Evolutionary conservation across 2,113 vertebrate genomes (phyloP), one percentile per base, ranked within the genome.

Genomic region (Lanius ludovicianus): DNA sequence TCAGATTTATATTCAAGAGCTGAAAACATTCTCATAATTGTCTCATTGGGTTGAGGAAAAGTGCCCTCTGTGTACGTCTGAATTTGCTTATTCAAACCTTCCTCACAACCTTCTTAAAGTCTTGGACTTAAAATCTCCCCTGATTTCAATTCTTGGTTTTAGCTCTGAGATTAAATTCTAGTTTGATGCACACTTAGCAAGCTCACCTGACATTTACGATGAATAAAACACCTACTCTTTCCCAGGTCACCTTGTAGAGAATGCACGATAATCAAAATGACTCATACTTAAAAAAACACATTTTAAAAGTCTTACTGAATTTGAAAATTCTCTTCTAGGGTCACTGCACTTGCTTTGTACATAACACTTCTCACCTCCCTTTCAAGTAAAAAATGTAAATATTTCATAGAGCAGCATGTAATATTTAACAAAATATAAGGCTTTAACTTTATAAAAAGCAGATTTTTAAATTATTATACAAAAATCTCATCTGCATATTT

Each of bases 41-140:
- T 42, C 81, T 91, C 75, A 57, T 80, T 86, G 57, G 71, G 60
- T 56, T 96, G 93, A 93, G 87, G 62, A 71, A 91, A 95, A 73
- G 44, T 73, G 31, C 18, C n/a, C 65, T 87, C 49, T 67, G 25
- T 69, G 41, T 75, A 81, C n/a, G 37, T 49, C 39, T 93, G 47
- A 90, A 92, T 90, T 73, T 96, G 53, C 53, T 93, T 94, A 89
- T 90, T 92, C 60, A 93, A 78, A 79, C 37, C n/a, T 89, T 76
- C 50, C 1, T 8, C 63, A 77, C 0, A 2, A 86, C 67, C 88
- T 88, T 93, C 3, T 0, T 53, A 30, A 56, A 74, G 57, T 65
- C 71, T 65, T 68, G 84, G 91, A 87, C 49, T 93, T 87, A 89
- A 92, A 94, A 86, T 79, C 77, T 84, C n/a, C 53, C 62, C 23